A percentile compares a stretch with the other conserved stretches of the same genome.
These are phyloP conservation scores for Schlechtendalia chinensis DNA, from an alignment of 1,140 invertebrate genomes.

Conservation along the genomic window DNA sequence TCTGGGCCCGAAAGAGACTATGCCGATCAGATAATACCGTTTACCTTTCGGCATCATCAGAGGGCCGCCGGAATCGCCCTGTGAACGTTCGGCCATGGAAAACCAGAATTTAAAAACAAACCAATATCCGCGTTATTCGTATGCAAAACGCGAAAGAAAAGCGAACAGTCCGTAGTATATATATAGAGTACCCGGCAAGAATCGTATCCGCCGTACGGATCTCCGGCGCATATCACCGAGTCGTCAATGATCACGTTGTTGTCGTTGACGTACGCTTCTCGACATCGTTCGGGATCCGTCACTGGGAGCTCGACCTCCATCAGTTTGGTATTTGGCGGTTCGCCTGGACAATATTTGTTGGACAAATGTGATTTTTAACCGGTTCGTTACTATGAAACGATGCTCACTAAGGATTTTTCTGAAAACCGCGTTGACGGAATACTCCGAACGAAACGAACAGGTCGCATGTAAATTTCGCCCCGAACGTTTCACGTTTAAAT, in stretches of 20 bases:
- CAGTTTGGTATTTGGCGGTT: slow-evolving; percentile 63
- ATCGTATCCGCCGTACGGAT: slow-evolving; percentile 12
- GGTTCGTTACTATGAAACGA: no score
- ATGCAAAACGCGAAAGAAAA: not conserved
- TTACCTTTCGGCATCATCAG: slow-evolving; percentile 68
- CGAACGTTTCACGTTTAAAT: no score
- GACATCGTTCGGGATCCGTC: slow-evolving; percentile 59
- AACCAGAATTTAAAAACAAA: no score
- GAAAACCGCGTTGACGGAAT: no score
- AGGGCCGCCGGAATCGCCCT: slow-evolving; percentile 84
- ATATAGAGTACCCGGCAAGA: slow-evolving; percentile 22
- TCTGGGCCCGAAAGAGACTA: slow-evolving; percentile 67
- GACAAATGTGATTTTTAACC: no score
- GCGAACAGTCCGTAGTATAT: no score
- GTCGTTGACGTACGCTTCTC: not conserved
- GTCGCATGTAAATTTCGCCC: no score
- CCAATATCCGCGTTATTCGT: not conserved
- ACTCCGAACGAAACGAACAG: no score
- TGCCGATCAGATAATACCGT: slow-evolving; percentile 75
- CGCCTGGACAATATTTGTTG: slow-evolving; percentile 58
- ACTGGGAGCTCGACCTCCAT: slow-evolving; percentile 72
- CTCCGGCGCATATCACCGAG: slow-evolving; percentile 43
- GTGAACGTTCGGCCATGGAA: slow-evolving; percentile 30
- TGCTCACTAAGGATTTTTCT: no score
- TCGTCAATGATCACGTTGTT: slow-evolving; percentile 28